phyloP scores from a whole-genome alignment of 2,888 invertebrate species.

The Clepsis dumicolana region DNA sequence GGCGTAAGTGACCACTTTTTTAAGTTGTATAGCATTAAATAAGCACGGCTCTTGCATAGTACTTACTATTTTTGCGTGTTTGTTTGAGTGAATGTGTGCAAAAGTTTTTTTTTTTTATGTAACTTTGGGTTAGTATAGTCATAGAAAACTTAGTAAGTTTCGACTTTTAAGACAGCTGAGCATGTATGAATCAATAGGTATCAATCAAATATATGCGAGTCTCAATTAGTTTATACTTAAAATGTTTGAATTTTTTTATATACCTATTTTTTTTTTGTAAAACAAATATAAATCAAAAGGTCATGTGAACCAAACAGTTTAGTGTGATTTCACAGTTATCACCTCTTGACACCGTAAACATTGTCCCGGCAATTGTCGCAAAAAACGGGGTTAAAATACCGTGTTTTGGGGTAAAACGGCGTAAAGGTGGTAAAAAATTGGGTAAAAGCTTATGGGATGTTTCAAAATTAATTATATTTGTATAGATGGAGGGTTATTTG shows the following conservation, averaged over 20 bases:
- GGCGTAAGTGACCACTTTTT: constrained; percentile 12
- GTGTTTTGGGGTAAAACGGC: constrained; percentile 79
- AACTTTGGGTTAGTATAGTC: too few species aligned
- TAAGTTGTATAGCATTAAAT: too few species aligned
- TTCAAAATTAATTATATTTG: constrained; percentile 83
- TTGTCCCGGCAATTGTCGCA: constrained; percentile 69
- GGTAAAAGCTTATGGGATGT: constrained; percentile 62
- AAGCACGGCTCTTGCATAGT: background rate
- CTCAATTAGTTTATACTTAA: too few species aligned
- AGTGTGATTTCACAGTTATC: constrained; percentile 73
- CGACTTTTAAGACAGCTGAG: too few species aligned
- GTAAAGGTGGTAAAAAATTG: constrained; percentile 29
- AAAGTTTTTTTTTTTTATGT: background rate
- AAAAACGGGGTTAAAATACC: constrained; percentile 80
- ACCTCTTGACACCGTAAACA: constrained; percentile 75
- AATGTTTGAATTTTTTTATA: too few species aligned
- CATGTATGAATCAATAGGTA: too few species aligned
- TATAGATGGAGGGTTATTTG: constrained; percentile 71
- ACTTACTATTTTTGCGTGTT: background rate
- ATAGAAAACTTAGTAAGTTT: too few species aligned
- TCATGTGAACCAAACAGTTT: constrained; percentile 67
- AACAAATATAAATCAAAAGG: constrained; percentile 45
- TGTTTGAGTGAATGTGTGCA: background rate
- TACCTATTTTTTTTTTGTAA: background rate
- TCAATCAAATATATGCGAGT: too few species aligned